Conservation (phyloP, 2,797 vertebrate species). For the Arrhamphus sclerolepis region DNA sequence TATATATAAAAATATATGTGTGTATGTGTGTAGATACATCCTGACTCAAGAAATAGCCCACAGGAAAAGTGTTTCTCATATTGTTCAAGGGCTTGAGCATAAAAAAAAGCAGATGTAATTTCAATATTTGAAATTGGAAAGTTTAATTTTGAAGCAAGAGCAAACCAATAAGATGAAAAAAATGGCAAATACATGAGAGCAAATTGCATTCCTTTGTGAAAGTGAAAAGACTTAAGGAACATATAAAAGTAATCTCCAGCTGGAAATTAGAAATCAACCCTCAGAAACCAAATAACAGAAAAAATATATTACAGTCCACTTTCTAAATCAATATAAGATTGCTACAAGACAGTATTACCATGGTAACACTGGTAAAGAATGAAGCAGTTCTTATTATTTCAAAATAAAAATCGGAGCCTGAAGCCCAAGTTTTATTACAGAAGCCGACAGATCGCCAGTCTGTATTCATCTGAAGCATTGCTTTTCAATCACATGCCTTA, state of each 20-base stretch:
- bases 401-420: slow-evolving; percentile 98
- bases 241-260: slow-evolving; percentile 99
- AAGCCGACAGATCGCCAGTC: slow-evolving; percentile 93
- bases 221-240: slow-evolving; percentile 98
- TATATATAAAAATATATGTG: slow-evolving; percentile 18
- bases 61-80: slow-evolving; percentile 83
- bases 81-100: slow-evolving; percentile 91
- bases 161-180: slow-evolving; percentile 98
- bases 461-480: slow-evolving; percentile 96
- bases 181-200: slow-evolving; percentile 91
- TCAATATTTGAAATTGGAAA: slow-evolving; percentile 98
- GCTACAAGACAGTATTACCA: slow-evolving; percentile 98
- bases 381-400: slow-evolving; percentile 99
- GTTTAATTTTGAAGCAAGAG: slow-evolving; percentile 98
- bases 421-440: slow-evolving; percentile 99
- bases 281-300: slow-evolving; percentile 98
- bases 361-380: slow-evolving; percentile 99
- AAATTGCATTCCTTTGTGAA: slow-evolving; percentile 93
- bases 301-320: slow-evolving; percentile 99
- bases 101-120: slow-evolving; percentile 93
- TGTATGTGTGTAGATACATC: too few species aligned
- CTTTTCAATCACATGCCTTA: slow-evolving; percentile 96
- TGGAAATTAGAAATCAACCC: slow-evolving; percentile 99
- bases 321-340: slow-evolving; percentile 99
- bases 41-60: slow-evolving; percentile 82